These are phyloP conservation scores for Bos indicus DNA, from an alignment of 2,113 vertebrate species.

Conservation along the genomic window DNA sequence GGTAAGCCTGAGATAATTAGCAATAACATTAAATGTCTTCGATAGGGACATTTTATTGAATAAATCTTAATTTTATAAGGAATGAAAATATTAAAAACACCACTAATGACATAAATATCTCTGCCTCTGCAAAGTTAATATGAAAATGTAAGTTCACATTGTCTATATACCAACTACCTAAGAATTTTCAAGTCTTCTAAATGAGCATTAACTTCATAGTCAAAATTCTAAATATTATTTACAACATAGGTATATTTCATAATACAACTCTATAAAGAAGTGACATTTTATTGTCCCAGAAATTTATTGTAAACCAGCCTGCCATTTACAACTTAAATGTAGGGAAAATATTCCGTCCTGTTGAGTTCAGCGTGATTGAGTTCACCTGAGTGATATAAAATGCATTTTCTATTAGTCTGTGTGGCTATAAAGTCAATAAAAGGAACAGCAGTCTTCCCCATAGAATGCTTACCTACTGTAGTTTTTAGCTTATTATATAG, in stretches of 20 bases:
- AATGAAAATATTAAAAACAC: neutral
- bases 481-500: slow-evolving; percentile 71
- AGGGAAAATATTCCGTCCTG: slow-evolving; percentile 65
- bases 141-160: neutral
- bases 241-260: slow-evolving; percentile 5
- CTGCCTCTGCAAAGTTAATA: neutral
- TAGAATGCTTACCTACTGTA: slow-evolving; percentile 65
- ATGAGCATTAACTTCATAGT: slow-evolving; percentile 15
- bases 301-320: slow-evolving; percentile 70
- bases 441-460: slow-evolving; percentile 68
- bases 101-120: neutral
- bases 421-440: slow-evolving; percentile 70
- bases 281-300: slow-evolving; percentile 55
- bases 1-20: neutral
- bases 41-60: neutral
- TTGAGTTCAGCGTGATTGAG: slow-evolving; percentile 58
- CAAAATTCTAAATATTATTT: slow-evolving; percentile 45
- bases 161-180: neutral
- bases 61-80: neutral
- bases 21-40: neutral
- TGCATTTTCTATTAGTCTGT: slow-evolving; percentile 69
- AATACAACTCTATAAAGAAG: slow-evolving; percentile 40
- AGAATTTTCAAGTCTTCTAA: slow-evolving; percentile 2
- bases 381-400: slow-evolving; percentile 70
- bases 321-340: slow-evolving; percentile 70